Evolutionary conservation across 2,113 vertebrate species (phyloP), one percentile per base, ranked within the genome.

Genomic region (Rynchops niger): DNA sequence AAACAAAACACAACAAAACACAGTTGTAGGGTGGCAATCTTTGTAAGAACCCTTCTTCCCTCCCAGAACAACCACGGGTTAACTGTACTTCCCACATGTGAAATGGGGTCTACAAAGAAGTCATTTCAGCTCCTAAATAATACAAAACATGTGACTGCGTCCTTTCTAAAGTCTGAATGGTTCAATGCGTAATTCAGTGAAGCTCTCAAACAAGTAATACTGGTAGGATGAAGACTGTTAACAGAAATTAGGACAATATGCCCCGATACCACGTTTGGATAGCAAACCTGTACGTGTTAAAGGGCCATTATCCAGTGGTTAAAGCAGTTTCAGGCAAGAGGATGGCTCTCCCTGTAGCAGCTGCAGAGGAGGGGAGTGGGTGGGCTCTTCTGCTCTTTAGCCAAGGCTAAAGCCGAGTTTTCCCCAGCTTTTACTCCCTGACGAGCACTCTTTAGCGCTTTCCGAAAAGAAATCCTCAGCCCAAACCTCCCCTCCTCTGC

Each of bases 141-240:
- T 58, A 78, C 83, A 93, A 76, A 71, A 63, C 34, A 4, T 38
- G 76, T 95, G 94, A 94, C 88, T 77, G 42, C 79, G 83, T 96
- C 93, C 95, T 74, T 95, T 93, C 90, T 77, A 23, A 88, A 93
- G 86, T 72, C 56, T 62, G 73, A 95, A 95, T 27, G 93, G 74
- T 93, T 93, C 74, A 1, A 91, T 70, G 78, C 6, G 0, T 20
- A 76, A 89, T 71, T 94, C 52, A 32, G 79, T 74, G 90, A 96
- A 96, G 97, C 94, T 94, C 96, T 97, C 94, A 90, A 96, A 86
- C 71, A 86, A 97, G 43, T 97, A 97, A 97, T 96, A 98, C 97
- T 97, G 97, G 93, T 90, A 97, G 94, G 80, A 96, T 95, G 93
- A 95, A 95, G 96, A 93, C 95, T 82, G 82, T 73, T 97, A 94